phyloP scores from a whole-genome alignment of 2,113 vertebrate species.

The Eolophus roseicapilla region DNA sequence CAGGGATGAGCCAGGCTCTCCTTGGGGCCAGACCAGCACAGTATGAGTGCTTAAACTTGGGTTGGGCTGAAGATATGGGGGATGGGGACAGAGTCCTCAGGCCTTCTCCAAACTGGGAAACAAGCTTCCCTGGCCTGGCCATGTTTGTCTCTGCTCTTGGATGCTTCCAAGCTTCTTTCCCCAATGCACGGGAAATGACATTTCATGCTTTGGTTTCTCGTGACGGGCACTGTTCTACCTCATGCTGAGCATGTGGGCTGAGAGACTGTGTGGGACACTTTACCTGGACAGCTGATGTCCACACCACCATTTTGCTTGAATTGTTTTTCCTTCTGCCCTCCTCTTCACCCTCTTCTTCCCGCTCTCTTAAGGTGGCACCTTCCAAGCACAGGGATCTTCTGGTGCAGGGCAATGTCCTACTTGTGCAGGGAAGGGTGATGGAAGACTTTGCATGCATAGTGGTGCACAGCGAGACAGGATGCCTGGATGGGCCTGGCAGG shows the following conservation, averaged over 20 bases:
- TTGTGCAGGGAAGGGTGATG: not conserved
- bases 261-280: not conserved
- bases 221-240: not conserved
- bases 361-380: not conserved
- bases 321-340: not conserved
- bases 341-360: not conserved
- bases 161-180: not conserved
- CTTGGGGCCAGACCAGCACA: not conserved
- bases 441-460: not conserved
- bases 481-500: not conserved
- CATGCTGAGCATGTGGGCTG: not conserved
- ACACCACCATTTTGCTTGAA: not conserved
- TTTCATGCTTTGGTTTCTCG: not conserved
- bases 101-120: not conserved
- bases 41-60: not conserved
- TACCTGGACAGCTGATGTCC: not conserved
- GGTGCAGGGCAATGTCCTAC: not conserved
- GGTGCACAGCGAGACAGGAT: not conserved
- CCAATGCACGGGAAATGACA: not conserved
- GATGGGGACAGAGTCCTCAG: not conserved
- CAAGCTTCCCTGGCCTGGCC: not conserved
- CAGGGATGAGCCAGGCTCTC: not conserved
- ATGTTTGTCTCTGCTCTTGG: not conserved
- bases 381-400: fast-evolving
- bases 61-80: not conserved